phyloP scores from a whole-genome alignment of 2,113 vertebrate genomes.

The Podiceps cristatus region DNA sequence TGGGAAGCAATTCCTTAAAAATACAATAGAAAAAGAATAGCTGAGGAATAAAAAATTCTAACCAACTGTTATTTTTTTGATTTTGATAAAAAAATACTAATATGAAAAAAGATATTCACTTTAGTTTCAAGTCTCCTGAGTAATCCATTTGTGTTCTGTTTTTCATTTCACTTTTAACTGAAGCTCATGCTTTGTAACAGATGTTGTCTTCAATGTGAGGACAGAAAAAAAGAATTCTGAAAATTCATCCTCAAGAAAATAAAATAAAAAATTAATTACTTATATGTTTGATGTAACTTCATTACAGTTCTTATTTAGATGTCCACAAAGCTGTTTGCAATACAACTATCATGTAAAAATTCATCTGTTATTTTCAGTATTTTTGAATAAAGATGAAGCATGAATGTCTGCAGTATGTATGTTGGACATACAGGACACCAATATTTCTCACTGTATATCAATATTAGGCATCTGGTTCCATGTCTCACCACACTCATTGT shows the following conservation, averaged over 20 bases:
- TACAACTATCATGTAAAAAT: not conserved
- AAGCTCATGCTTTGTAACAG: not conserved
- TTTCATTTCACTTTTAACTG: not conserved
- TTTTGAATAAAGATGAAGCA: not conserved
- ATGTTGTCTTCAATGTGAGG: not conserved
- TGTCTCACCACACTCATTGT: too few species aligned
- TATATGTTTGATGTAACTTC: not conserved
- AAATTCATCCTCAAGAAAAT: not conserved
- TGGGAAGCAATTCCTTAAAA: not conserved
- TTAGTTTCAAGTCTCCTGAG: not conserved
- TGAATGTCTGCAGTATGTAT: not conserved
- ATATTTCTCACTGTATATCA: not conserved
- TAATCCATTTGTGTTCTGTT: not conserved
- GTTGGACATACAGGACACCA: not conserved
- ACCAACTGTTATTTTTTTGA: rapidly evolving
- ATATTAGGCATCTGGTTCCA: too few species aligned
- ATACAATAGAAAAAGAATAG: not conserved
- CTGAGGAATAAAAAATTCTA: not conserved
- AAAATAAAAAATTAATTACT: not conserved
- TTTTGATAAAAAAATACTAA: not conserved
- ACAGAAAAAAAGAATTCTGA: not conserved
- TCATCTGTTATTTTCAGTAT: not conserved
- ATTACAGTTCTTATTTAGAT: not conserved
- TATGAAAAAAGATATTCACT: rapidly evolving
- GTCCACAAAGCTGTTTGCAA: not conserved